phyloP scores from a whole-genome alignment of 2,888 invertebrate species.

The Cetonia aurata region DNA sequence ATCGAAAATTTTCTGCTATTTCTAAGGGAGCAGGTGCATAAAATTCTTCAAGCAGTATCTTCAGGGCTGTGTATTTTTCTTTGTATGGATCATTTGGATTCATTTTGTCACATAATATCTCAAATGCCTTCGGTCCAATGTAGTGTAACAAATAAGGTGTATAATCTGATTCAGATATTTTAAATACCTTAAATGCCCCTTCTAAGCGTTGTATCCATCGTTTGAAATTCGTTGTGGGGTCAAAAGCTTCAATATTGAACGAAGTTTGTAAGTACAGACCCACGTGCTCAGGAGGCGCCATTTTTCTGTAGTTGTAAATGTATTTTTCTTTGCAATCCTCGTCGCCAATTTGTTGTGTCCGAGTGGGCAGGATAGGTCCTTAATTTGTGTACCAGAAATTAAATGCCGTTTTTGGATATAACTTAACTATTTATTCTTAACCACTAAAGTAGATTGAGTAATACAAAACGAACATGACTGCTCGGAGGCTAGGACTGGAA shows the following conservation, averaged over 20 bases:
- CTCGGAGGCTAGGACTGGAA: no score
- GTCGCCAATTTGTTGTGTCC: constrained; percentile 7
- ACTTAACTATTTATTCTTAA: no score
- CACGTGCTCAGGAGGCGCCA: not conserved
- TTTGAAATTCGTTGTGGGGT: not conserved
- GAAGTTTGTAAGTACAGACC: constrained; percentile 9
- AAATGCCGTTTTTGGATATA: constrained; percentile 42
- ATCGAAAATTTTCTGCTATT: constrained; percentile 21
- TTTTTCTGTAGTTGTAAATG: not conserved
- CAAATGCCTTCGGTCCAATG: not conserved
- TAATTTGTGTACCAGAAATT: no score
- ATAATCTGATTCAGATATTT: not conserved
- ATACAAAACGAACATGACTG: no score
- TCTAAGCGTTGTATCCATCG: not conserved
- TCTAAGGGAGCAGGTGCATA: constrained; percentile 15
- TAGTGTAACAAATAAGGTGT: constrained; percentile 5
- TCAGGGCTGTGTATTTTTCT: not conserved
- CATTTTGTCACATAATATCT: constrained; percentile 11
- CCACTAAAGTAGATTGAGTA: no score
- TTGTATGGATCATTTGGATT: constrained; percentile 2
- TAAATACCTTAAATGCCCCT: constrained; percentile 3
- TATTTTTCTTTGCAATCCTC: not conserved
- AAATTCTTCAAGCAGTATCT: constrained; percentile 4
- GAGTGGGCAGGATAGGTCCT: not conserved
- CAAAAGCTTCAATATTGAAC: not conserved